Evolutionary conservation across 2,888 invertebrate species (phyloP).

Genomic region (Augochlorella aurata): DNA sequence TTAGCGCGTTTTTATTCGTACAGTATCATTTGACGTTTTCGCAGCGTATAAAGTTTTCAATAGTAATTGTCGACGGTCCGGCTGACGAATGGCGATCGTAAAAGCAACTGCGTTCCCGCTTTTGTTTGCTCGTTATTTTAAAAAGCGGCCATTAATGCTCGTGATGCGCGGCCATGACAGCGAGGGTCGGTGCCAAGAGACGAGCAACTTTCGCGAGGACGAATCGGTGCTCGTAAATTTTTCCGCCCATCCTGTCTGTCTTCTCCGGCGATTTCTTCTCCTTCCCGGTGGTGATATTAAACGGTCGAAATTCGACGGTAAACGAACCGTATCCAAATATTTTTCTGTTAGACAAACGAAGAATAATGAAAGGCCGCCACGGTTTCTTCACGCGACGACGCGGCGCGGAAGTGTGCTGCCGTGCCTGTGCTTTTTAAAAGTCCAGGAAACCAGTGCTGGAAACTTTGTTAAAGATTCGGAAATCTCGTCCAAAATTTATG

Average conservation of each 20-base stretch:
- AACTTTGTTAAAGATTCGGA: conserved; percentile 36
- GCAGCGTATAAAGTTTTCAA: conserved; percentile 1
- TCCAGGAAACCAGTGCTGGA: conserved; percentile 22
- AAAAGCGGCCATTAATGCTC: conserved; percentile 71
- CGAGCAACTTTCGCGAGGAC: conserved; percentile 68
- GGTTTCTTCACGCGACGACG: not conserved
- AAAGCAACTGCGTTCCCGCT: conserved; percentile 64
- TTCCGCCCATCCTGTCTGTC: conserved; percentile 71
- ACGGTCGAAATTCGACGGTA: conserved; percentile 57
- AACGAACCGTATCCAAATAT: conserved; percentile 72
- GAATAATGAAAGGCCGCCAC: conserved; percentile 61
- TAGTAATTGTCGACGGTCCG: conserved; percentile 1
- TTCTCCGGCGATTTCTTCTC: conserved; percentile 59
- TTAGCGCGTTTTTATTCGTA: not conserved
- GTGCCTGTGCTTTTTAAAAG: conserved; percentile 16
- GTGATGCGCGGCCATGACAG: conserved; percentile 19
- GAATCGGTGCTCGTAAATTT: conserved; percentile 79
- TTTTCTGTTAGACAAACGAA: conserved; percentile 66
- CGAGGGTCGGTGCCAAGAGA: conserved; percentile 63
- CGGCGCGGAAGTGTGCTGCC: not conserved
- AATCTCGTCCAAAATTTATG: conserved; percentile 36
- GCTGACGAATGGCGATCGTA: conserved; percentile 20
- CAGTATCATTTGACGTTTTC: not conserved
- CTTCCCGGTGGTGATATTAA: conserved; percentile 9
- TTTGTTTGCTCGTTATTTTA: conserved; percentile 77